A percentile compares a stretch with the other conserved stretches of the same genome.
Conservation (phyloP, 2,113 vertebrate genomes). For the Aythya baeri region DNA sequence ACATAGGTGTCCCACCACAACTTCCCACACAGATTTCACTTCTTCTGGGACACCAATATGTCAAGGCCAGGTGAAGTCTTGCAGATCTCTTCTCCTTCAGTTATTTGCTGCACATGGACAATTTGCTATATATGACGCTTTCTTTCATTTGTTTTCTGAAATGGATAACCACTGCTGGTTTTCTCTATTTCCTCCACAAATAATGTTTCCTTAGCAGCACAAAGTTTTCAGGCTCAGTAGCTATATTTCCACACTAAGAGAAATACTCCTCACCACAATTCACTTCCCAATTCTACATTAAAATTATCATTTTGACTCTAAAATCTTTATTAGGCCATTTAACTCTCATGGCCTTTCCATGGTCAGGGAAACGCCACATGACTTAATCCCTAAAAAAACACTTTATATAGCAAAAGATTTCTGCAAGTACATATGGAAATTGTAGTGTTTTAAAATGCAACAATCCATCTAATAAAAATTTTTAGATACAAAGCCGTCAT, state of each 20-base stretch:
- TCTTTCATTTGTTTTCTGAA: background rate
- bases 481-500: background rate
- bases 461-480: background rate
- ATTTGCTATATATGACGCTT: background rate
- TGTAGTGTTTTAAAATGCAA: background rate
- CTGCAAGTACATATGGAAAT: background rate
- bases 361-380: background rate
- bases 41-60: background rate
- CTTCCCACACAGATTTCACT: background rate
- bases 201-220: background rate
- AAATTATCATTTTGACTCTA: background rate
- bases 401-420: background rate
- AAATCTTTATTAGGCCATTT: background rate
- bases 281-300: background rate
- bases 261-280: background rate
- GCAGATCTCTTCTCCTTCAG: background rate
- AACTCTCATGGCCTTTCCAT: background rate
- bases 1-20: fast-evolving
- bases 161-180: background rate
- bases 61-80: background rate
- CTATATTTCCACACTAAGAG: background rate
- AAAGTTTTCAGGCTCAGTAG: background rate
- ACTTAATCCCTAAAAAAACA: background rate
- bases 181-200: background rate
- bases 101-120: background rate